phyloP scores from a whole-genome alignment of 2,888 invertebrate species.

The Chrysolina americana region DNA sequence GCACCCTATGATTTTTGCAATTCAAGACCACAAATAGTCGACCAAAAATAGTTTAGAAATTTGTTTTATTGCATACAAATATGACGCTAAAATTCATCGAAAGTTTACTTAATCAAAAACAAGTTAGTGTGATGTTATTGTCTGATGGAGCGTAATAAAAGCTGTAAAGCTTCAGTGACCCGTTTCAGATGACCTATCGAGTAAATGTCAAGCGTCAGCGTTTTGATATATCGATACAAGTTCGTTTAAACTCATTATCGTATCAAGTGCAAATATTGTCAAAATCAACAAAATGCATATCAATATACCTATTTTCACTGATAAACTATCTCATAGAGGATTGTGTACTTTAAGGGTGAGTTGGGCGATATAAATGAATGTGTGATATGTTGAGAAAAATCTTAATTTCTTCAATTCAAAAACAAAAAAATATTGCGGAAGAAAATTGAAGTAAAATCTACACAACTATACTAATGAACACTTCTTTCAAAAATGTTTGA shows the following conservation, averaged over 20 bases:
- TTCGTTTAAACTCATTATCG: slow-evolving; percentile 2
- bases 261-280: slow-evolving; percentile 4
- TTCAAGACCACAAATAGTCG: too few relatives aligned
- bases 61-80: too few relatives aligned
- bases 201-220: neutral
- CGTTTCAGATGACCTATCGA: slow-evolving; percentile 11
- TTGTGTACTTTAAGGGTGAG: neutral
- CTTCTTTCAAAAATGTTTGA: too few relatives aligned
- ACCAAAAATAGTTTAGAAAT: too few relatives aligned
- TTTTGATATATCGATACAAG: neutral
- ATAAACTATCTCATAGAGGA: neutral
- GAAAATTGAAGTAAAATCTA: too few relatives aligned
- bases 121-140: neutral
- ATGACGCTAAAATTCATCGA: neutral
- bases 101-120: neutral
- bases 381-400: too few relatives aligned
- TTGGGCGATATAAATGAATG: too few relatives aligned
- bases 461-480: too few relatives aligned
- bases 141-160: neutral
- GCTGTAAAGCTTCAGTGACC: neutral
- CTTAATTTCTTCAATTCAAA: too few relatives aligned
- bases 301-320: neutral
- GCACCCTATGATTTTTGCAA: too few relatives aligned
- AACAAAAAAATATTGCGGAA: too few relatives aligned
- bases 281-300: neutral